phyloP scores from a whole-genome alignment of 2,113 vertebrate genomes.

The Pandion haliaetus region DNA sequence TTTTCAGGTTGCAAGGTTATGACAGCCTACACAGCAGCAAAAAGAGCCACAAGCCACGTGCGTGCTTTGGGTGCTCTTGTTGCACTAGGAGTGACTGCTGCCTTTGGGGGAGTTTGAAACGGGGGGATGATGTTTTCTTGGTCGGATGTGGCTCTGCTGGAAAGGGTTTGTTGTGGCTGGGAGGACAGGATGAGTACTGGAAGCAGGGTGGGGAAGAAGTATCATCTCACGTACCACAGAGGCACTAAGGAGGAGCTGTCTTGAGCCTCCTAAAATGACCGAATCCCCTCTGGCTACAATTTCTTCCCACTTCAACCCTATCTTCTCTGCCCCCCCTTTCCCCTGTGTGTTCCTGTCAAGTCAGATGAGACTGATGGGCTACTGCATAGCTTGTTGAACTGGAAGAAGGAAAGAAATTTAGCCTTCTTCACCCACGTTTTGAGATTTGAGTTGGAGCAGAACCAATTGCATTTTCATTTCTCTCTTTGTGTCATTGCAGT shows the following conservation, averaged over 20 bases:
- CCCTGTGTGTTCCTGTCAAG: not conserved
- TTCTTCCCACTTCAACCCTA: not conserved
- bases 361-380: not conserved
- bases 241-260: not conserved
- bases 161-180: not conserved
- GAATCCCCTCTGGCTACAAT: not conserved
- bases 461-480: not conserved
- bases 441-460: not conserved
- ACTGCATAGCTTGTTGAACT: not conserved
- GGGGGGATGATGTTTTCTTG: accelerated
- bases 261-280: not conserved
- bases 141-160: not conserved
- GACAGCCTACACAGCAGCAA: not conserved
- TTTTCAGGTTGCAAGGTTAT: not conserved
- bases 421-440: not conserved
- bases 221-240: not conserved
- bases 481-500: constrained; percentile 77
- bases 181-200: not conserved
- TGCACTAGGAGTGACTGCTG: not conserved
- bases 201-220: not conserved
- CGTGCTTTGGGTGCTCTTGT: not conserved
- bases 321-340: not conserved
- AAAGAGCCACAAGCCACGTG: not conserved
- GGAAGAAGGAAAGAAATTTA: not conserved
- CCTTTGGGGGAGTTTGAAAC: not conserved